A percentile compares a stretch with the other conserved stretches of the same genome.
Conservation (phyloP, 2,113 vertebrate species). For the Chaetodon trifascialis region DNA sequence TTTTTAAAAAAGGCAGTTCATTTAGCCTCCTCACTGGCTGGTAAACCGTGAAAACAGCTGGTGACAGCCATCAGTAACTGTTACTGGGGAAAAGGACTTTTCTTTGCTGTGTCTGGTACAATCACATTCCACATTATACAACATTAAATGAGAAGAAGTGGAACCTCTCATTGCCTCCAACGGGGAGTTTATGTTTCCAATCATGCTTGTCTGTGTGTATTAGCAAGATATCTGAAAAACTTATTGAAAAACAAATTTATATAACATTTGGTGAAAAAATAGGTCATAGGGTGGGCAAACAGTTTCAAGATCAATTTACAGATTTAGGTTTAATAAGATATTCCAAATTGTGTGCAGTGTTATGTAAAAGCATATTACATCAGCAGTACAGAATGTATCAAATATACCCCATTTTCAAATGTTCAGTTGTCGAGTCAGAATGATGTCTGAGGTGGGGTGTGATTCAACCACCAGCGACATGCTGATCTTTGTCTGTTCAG, state of each 20-base stretch:
- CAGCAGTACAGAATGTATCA: background rate
- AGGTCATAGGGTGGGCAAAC: background rate
- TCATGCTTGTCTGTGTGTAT: background rate
- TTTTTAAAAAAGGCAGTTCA: background rate
- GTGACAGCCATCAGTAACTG: background rate
- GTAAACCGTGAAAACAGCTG: conserved; percentile 1
- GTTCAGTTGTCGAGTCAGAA: conserved; percentile 17
- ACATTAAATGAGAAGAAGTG: background rate
- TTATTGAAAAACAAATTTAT: background rate
- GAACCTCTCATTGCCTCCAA: background rate
- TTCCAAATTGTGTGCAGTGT: background rate
- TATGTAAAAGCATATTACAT: background rate
- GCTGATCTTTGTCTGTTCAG: conserved; percentile 47
- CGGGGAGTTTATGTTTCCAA: background rate
- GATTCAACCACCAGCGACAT: conserved; percentile 22
- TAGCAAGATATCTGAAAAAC: background rate
- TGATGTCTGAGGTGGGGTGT: conserved; percentile 21
- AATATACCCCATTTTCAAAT: conserved; percentile 3
- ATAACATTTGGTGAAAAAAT: background rate
- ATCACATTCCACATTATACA: background rate
- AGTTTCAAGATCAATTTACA: background rate
- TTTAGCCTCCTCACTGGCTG: background rate
- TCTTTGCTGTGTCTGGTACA: background rate
- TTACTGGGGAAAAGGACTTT: background rate
- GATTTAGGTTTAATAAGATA: background rate